phyloP scores from a whole-genome alignment of 2,888 invertebrate genomes.

The Synergus japonicus region DNA sequence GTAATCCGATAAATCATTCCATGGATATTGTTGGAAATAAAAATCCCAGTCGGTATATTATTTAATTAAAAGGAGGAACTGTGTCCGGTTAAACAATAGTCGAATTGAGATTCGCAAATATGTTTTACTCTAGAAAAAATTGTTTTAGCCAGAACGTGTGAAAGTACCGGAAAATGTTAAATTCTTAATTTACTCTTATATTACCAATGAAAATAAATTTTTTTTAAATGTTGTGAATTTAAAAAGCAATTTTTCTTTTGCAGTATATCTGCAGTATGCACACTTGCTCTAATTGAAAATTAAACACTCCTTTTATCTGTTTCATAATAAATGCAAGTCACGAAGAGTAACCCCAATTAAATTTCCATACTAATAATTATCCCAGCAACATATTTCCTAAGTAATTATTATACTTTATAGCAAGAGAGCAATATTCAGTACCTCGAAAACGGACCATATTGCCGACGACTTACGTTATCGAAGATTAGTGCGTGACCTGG shows the following conservation, averaged over 20 bases:
- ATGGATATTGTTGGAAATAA: constrained; percentile 59
- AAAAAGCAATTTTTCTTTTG: not conserved
- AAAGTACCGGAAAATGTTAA: not conserved
- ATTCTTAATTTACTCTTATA: not conserved
- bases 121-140: not conserved
- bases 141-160: not conserved
- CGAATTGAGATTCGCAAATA: constrained; percentile 52
- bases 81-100: constrained; percentile 47
- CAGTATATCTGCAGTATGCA: not conserved
- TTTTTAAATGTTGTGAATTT: no score
- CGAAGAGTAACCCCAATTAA: constrained; percentile 1
- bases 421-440: not conserved
- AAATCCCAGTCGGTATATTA: constrained; percentile 58
- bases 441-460: not conserved
- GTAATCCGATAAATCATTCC: constrained; percentile 62
- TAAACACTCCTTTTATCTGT: constrained; percentile 2
- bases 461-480: constrained; percentile 17
- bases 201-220: no score
- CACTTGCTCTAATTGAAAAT: constrained; percentile 5
- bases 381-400: constrained; percentile 5
- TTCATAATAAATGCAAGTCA: not conserved
- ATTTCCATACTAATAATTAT: constrained; percentile 27
- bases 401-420: constrained; percentile 16
- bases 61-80: constrained; percentile 58
- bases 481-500: constrained; percentile 37